Evolutionary conservation across 2,888 invertebrate genomes (phyloP), one percentile per base, ranked within the genome.

Genomic region (Hyposoter didymator): DNA sequence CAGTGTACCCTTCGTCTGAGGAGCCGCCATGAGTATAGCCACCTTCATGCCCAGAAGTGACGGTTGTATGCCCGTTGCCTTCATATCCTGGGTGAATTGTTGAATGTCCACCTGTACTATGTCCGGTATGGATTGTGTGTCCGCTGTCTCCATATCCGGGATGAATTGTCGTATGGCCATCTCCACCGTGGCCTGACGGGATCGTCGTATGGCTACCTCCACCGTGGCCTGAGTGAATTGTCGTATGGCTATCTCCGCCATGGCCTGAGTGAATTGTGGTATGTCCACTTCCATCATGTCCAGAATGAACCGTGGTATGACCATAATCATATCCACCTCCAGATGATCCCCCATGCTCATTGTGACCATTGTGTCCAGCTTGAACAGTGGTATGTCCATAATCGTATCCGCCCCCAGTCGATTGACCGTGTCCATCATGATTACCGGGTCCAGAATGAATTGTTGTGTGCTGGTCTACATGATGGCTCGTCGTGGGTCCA

Each of bases 101-200:
- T 14, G 73, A 4, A 7, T 39, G 35, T 7, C 72, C 72, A 59
- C 22, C 10, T 1, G n/a, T 2, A 3, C 12, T 45, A 22, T 74
- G 59, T 3, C 45, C 62, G 12, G 45, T 43, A 4, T 45, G 45
- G 0, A 45, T 35, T 0, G 32, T 22, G 19, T 55, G 59, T 78
- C 39, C 70, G 35, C 28, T 67, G 10, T 52, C 75, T 7, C 78
- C 84, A 64, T 73, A 17, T 70, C 43, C 78, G 49, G 78, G 55
- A 43, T 78, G 78, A 43, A 62, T 72, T 73, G 70, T 75, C 32
- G 47, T 67, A 45, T 19, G 67, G 6, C 55, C 55, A 22, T 69
- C 64, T 32, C 84, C 84, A 4, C 78, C 84, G 2, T 83, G 49
- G 39, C 84, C 84, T 45, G 19, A 28, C 12, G 45, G 74, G 52